phyloP scores from a whole-genome alignment of 2,888 invertebrate genomes.

The Drosophila vallismaia region DNA sequence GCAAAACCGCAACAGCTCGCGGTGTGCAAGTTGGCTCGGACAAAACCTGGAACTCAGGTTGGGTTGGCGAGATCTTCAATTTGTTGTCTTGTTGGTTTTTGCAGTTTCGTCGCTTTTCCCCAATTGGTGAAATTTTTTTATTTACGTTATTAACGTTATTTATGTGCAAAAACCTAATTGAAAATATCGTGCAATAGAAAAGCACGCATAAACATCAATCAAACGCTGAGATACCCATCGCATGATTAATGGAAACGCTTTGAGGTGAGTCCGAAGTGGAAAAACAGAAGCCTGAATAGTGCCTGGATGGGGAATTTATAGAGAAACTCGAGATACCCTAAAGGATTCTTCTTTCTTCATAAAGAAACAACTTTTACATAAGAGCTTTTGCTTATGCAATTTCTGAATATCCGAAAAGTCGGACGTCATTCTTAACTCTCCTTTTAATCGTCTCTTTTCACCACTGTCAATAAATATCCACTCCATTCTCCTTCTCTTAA shows the following conservation, averaged over 20 bases:
- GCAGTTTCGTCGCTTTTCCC: constrained; percentile 41
- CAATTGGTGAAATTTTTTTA: constrained; percentile 63
- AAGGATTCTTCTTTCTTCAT: not conserved
- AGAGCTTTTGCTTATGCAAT: constrained; percentile 13
- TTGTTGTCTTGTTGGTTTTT: constrained; percentile 32
- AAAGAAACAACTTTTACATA: not conserved
- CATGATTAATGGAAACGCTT: constrained; percentile 35
- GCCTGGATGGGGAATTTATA: not conserved
- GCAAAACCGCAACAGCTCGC: constrained; percentile 66
- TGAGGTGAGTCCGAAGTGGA: constrained; percentile 26
- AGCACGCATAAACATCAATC: constrained; percentile 32
- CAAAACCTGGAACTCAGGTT: constrained; percentile 40
- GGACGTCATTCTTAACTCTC: constrained; percentile 1
- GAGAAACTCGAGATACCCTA: not conserved
- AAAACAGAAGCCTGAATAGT: constrained; percentile 6
- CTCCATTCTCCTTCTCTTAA: constrained; percentile 9
- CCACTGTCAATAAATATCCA: constrained; percentile 5
- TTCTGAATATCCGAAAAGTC: not conserved
- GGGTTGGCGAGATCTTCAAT: constrained; percentile 53
- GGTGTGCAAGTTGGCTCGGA: too few species aligned
- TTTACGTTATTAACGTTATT: constrained; percentile 23
- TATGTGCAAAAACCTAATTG: constrained; percentile 62
- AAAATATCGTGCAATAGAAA: constrained; percentile 52
- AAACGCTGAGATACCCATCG: constrained; percentile 9
- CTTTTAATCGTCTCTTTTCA: not conserved